Base-by-base conservation (phyloP, 2,888 invertebrate genomes). In the Macrosiphum euphorbiae region DNA sequence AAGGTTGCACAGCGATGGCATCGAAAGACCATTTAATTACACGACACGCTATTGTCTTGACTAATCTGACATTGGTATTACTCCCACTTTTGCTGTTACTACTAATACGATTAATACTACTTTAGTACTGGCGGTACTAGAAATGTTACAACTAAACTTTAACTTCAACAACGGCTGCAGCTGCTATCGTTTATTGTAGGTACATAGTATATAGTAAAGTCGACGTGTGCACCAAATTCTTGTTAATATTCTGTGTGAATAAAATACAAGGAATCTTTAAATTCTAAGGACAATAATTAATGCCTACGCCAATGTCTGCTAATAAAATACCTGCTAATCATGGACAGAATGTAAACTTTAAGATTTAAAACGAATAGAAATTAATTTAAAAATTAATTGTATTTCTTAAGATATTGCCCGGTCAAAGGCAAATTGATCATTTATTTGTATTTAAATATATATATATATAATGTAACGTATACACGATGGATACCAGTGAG, bases 1-100 rank as follows among this genome's bases (percentile, higher is more conserved):
- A n/a, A n/a, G n/a, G n/a, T 67, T 13, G 5, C 16, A 5, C 13
- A 16, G 67, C n/a, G 67, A 67, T n/a, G n/a, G 16, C 67, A 67
- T 67, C n/a, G n/a, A n/a, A n/a, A 67, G n/a, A 67, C n/a, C n/a
- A n/a, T 44, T 67, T 67, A 67, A 67, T 67, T 67, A 67, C 67
- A 67, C 67, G 16, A 67, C n/a, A n/a, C n/a, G 67, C n/a, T 67
- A 67, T 67, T 67, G 67, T 67, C 13, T 67, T 5, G n/a, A 67
- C n/a, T 67, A n/a, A 67, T 16, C n/a, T n/a, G 11, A 67, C 13
- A 5, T 0, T 67, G 67, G n/a, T 67, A 67, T 67, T 1, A 67
- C 4, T n/a, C 11, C 5, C 13, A 67, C 5, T n/a, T 67, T 67
- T 67, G n/a, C n/a, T 67, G 13, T 67, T 67, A 13, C 16, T n/a